Conservation (phyloP, 2,797 vertebrate genomes). For the Lagothrix lagotricha region DNA sequence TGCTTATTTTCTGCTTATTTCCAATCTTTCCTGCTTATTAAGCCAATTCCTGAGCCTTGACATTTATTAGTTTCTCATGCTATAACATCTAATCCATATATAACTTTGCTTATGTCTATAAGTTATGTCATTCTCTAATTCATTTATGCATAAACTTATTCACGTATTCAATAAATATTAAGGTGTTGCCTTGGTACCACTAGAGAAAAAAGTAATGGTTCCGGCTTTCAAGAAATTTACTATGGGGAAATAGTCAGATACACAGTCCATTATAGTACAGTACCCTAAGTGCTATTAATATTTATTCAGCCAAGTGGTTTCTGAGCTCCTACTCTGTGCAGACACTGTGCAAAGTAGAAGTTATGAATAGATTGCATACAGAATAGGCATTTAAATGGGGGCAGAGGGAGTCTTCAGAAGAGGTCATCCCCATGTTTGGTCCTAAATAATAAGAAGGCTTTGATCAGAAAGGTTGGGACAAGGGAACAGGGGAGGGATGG, state of each 20-base stretch:
- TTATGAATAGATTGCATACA: background rate
- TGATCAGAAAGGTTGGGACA: background rate
- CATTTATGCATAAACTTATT: background rate
- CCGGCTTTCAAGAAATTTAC: background rate
- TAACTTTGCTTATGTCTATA: background rate
- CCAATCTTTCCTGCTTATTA: background rate
- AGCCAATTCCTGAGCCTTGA: background rate
- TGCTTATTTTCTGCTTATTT: background rate
- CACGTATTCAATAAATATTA: background rate
- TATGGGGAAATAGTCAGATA: background rate
- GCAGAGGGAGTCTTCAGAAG: background rate
- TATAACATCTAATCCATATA: background rate
- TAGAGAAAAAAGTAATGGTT: constrained; percentile 27
- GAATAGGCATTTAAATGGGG: background rate
- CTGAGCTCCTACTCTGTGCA: background rate
- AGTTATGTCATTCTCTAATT: background rate
- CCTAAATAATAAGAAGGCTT: background rate
- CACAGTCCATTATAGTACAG: background rate
- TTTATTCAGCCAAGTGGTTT: background rate
- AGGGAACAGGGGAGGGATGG: background rate
- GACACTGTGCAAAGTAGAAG: background rate
- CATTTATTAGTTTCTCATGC: background rate
- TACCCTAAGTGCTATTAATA: background rate
- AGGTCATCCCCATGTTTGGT: background rate
- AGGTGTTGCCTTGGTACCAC: background rate